These are phyloP conservation scores for Pandemis heparana DNA, from an alignment of 2,888 invertebrate species.

Conservation along the genomic window DNA sequence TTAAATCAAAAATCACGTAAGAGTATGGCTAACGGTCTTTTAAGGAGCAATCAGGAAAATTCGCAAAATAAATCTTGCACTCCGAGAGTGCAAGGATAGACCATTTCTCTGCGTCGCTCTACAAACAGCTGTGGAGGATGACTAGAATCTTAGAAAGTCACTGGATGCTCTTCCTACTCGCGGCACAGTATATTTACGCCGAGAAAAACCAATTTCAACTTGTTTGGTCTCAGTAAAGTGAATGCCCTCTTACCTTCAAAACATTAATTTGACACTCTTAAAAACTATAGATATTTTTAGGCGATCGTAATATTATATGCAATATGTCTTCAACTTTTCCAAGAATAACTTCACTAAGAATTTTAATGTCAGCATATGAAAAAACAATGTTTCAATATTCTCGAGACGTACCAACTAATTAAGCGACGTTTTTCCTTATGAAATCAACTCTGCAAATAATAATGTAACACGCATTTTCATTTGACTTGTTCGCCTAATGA, in stretches of 20 bases:
- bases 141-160: constrained; percentile 67
- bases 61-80: constrained; percentile 60
- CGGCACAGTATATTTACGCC: constrained; percentile 49
- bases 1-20: neutral
- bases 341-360: neutral
- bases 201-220: constrained; percentile 67
- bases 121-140: constrained; percentile 73
- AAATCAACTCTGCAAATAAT: neutral
- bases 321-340: no score
- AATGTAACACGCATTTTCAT: neutral
- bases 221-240: constrained; percentile 55
- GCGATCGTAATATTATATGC: no score
- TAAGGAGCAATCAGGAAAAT: constrained; percentile 54
- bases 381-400: constrained; percentile 33
- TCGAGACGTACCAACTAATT: neutral
- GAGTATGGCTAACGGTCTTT: neutral
- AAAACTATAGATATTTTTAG: no score
- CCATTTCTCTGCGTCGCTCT: constrained; percentile 71
- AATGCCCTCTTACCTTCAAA: constrained; percentile 53
- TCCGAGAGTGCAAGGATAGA: constrained; percentile 65
- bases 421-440: neutral
- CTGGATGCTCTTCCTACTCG: constrained; percentile 65
- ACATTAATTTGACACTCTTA: neutral
- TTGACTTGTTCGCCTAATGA: constrained; percentile 17
- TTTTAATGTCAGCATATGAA: neutral